These are phyloP conservation scores for Alectura lathami DNA, from an alignment of 2,113 vertebrate species.

Conservation along the genomic window DNA sequence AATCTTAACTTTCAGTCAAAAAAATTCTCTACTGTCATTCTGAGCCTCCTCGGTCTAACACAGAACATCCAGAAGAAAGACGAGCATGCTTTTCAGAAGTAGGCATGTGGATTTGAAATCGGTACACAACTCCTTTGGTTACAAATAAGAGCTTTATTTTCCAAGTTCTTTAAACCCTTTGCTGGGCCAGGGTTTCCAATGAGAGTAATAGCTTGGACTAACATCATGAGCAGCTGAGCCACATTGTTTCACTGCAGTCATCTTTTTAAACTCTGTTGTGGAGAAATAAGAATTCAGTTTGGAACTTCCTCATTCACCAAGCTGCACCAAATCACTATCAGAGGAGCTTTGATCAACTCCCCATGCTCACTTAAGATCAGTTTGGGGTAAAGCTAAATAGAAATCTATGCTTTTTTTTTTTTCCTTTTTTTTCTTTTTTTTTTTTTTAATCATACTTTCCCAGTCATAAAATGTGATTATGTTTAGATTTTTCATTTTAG, in stretches of 20 bases:
- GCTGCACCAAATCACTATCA: neutral
- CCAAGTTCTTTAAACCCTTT: neutral
- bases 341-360: neutral
- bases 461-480: slow-evolving; percentile 27
- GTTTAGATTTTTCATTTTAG: slow-evolving; percentile 43
- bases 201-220: neutral
- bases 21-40: neutral
- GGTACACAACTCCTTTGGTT: neutral
- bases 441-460: slow-evolving; percentile 22
- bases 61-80: neutral
- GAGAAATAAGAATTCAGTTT: neutral
- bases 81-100: neutral
- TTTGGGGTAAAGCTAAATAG: neutral
- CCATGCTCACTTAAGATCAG: neutral
- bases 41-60: neutral
- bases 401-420: neutral
- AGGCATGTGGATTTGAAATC: neutral
- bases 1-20: neutral
- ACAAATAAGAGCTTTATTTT: neutral
- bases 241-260: neutral
- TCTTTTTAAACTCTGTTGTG: neutral
- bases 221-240: neutral
- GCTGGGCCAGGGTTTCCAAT: neutral
- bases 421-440: neutral
- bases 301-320: neutral